Evolutionary conservation across 2,797 vertebrate species (phyloP).

Genomic region (Clarias pachynema): DNA sequence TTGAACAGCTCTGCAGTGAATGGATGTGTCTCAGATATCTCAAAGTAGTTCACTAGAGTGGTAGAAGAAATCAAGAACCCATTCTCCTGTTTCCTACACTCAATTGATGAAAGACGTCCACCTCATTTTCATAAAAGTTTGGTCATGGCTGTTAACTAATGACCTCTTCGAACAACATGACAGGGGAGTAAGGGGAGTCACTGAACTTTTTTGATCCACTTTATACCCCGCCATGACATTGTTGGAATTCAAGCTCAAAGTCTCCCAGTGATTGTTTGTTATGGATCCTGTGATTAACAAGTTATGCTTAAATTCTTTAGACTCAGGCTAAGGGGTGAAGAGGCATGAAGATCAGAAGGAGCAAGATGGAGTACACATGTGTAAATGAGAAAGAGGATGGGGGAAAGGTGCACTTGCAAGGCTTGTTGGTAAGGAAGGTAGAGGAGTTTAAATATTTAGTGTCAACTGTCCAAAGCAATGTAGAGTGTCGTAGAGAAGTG

Average conservation of each 20-base stretch:
- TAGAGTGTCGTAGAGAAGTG: too few species aligned
- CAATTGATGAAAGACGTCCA: not conserved
- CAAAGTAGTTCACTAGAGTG: not conserved
- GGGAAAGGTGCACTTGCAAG: too few species aligned
- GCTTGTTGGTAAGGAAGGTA: too few species aligned
- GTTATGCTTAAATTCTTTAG: too few species aligned
- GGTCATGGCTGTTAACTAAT: not conserved
- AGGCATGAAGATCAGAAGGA: too few species aligned
- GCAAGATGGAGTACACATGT: too few species aligned
- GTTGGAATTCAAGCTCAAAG: not conserved
- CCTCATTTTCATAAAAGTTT: not conserved
- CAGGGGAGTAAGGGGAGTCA: not conserved
- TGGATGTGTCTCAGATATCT: slow-evolving; percentile 21
- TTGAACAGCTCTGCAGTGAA: slow-evolving; percentile 25
- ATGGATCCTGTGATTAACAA: not conserved
- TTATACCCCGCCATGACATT: not conserved
- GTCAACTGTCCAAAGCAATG: too few species aligned
- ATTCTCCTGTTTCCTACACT: not conserved
- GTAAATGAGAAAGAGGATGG: too few species aligned
- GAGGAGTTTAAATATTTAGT: too few species aligned
- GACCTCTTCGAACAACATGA: not conserved
- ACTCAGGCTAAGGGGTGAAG: not conserved
- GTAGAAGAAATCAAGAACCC: not conserved
- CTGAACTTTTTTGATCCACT: not conserved
- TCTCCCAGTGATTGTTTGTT: not conserved